These are phyloP conservation scores for Rhegmatorhina hoffmannsi DNA, from an alignment of 2,113 vertebrate genomes.

Conservation along the genomic window DNA sequence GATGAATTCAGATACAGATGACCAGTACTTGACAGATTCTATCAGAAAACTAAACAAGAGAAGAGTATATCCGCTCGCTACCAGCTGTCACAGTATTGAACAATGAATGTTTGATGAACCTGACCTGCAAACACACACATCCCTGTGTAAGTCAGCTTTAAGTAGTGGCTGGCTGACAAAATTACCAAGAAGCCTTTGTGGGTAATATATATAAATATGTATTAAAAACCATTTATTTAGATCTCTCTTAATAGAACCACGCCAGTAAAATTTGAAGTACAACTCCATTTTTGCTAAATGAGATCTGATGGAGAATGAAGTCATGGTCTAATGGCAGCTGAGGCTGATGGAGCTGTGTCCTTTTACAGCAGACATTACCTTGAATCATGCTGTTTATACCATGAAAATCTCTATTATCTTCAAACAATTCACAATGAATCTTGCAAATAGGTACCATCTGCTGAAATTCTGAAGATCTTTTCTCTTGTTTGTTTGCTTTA, in stretches of 20 bases:
- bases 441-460: neutral
- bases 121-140: slow-evolving; percentile 77
- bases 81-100: slow-evolving; percentile 78
- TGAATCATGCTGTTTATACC: neutral
- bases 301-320: neutral
- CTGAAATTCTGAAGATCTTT: neutral
- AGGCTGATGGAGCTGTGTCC: neutral
- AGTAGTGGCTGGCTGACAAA: slow-evolving; percentile 72
- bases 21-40: slow-evolving; percentile 75
- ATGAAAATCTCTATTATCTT: neutral
- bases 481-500: neutral
- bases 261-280: slow-evolving; percentile 28
- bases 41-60: slow-evolving; percentile 81
- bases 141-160: slow-evolving; percentile 64
- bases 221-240: slow-evolving; percentile 55
- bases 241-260: slow-evolving; percentile 4
- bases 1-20: slow-evolving; percentile 76
- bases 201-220: neutral
- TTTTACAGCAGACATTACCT: neutral
- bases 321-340: neutral
- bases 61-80: slow-evolving; percentile 48
- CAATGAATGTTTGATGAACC: slow-evolving; percentile 80
- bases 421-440: neutral
- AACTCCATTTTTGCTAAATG: slow-evolving; percentile 25
- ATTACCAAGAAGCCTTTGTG: slow-evolving; percentile 68